These are phyloP conservation scores for Rutpela maculata DNA, from an alignment of 2,888 invertebrate genomes.

Conservation along the genomic window DNA sequence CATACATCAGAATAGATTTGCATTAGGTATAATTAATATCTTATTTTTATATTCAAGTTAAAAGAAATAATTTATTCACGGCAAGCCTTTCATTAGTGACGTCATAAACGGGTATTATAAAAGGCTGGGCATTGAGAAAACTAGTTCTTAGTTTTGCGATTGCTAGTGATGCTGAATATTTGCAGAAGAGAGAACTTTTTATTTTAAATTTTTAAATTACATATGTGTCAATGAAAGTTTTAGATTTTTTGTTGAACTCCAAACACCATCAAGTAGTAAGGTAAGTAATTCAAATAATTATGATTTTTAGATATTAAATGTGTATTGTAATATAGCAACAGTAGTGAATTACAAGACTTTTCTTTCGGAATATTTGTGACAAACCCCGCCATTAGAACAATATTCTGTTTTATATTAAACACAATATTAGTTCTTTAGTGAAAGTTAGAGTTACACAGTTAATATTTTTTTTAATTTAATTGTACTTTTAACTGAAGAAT, in stretches of 20 bases:
- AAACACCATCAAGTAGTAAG: conserved; percentile 71
- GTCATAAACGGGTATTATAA: conserved; percentile 6
- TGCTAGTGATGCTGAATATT: neutral
- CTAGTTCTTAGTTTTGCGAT: conserved; percentile 1
- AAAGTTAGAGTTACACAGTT: no score
- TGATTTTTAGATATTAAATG: neutral
- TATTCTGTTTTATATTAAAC: no score
- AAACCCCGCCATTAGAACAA: no score
- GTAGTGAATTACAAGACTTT: neutral
- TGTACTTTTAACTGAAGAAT: no score
- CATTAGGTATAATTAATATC: neutral
- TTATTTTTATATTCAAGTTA: neutral
- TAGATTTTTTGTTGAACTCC: conserved; percentile 69
- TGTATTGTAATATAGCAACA: no score
- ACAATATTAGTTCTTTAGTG: no score
- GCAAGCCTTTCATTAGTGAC: neutral
- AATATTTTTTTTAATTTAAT: no score
- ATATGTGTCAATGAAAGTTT: conserved; percentile 74
- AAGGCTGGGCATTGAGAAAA: neutral
- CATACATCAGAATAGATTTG: neutral
- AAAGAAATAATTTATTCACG: neutral
- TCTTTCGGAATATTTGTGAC: no score
- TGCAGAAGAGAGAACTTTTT: conserved; percentile 20
- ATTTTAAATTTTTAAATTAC: conserved; percentile 43
- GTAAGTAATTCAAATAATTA: conserved; percentile 54